phyloP scores from a whole-genome alignment of 2,113 vertebrate genomes.

The Actenoides hombroni region DNA sequence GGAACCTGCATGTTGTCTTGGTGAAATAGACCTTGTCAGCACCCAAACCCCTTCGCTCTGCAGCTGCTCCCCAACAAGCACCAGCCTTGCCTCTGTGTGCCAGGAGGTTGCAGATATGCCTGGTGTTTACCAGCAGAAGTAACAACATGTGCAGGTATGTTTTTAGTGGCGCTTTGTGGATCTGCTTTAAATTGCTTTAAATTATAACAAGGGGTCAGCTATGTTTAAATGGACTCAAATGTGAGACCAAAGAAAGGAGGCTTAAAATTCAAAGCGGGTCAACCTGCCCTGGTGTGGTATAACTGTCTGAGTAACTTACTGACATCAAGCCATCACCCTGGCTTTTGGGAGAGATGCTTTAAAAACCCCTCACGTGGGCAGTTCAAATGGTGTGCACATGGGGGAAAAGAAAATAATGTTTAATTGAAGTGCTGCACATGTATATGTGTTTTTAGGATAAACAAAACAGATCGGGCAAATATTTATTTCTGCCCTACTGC shows the following conservation, averaged over 20 bases:
- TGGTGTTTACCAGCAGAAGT: neutral
- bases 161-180: neutral
- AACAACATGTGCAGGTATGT: rapidly evolving
- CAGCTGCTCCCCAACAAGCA: rapidly evolving
- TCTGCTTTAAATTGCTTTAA: constrained; percentile 17
- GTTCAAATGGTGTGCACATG: neutral
- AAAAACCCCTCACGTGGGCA: neutral
- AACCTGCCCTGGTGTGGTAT: neutral
- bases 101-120: rapidly evolving
- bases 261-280: constrained; percentile 9
- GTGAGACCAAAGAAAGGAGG: neutral
- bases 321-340: neutral
- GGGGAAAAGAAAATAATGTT: neutral
- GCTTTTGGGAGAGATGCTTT: neutral
- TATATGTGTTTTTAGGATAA: constrained; percentile 32
- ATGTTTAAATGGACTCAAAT: neutral
- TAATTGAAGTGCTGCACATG: neutral
- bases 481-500: constrained; percentile 40
- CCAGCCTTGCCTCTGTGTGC: neutral
- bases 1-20: neutral
- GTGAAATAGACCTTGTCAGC: neutral
- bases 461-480: constrained; percentile 27
- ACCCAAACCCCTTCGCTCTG: neutral
- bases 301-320: neutral
- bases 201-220: neutral